Evolutionary conservation across 2,888 invertebrate genomes (phyloP), one percentile per base, ranked within the genome.

Genomic region (Macrosoma leucophasiata): DNA sequence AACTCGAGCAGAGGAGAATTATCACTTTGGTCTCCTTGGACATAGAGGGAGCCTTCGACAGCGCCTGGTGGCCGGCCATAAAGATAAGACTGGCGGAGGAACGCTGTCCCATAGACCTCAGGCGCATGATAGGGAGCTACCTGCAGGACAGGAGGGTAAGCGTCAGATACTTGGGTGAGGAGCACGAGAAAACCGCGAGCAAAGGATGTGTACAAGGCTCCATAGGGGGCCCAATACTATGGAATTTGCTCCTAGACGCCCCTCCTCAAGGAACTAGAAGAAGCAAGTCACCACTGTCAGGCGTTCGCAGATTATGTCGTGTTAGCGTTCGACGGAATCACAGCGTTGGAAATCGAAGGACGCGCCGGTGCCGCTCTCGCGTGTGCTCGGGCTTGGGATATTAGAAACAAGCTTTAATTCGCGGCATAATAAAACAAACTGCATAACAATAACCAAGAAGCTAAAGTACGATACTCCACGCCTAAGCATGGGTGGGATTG

Each of bases 161-260:
- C 2, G 13, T 35, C 13, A 11, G 20, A 8, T 35, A 35, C 10
- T 7, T 7, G 10, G 35, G 36, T 6, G 18, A 21, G 12, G 24
- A 17, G 14, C 12, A 4, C 15, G 10, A 17, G n/a, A 33, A 15
- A 12, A 13, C 3, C 2, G 37, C 41, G 1, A 33, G 11, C 12
- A 41, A 41, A 15, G 36, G 41, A 4, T 42, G 42, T 13, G 33
- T 42, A 2, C 42, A 42, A 13, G 42, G 41, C 7, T 41, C 41
- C 1, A 41, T 37, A n/a, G 37, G 34, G 9, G 41, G 41, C 3
- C 41, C 37, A 1, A 31, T 19, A n/a, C 18, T 41, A 4, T 41
- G 38, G 41, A 38, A 19, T 9, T 2, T 19, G n/a, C 9, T n/a
- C n/a, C n/a, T n/a, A n/a, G n/a, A n/a, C n/a, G n/a, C n/a, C n/a